These are phyloP conservation scores for Irena cyanogastra DNA, from an alignment of 2,113 vertebrate species.

Conservation along the genomic window DNA sequence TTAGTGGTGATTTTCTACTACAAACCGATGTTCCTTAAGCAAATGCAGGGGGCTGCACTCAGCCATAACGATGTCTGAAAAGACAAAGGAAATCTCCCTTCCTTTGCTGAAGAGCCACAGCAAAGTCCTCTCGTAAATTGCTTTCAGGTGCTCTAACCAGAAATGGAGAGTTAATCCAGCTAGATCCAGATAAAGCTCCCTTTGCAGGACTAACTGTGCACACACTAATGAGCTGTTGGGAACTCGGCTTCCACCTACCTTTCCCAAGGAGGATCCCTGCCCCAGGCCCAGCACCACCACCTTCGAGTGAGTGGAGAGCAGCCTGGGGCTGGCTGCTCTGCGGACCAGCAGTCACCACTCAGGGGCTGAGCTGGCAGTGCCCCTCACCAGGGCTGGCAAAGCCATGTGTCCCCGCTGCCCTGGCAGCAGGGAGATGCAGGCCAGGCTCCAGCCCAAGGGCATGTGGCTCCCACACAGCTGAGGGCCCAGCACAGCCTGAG, in stretches of 20 bases:
- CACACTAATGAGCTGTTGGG: fast-evolving
- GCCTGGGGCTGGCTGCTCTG: not conserved
- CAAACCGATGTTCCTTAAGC: not conserved
- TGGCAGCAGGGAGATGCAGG: not conserved
- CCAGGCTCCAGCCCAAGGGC: fast-evolving
- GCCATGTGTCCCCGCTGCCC: too few species aligned
- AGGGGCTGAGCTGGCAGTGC: fast-evolving
- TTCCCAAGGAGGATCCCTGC: not conserved
- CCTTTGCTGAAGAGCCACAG: not conserved
- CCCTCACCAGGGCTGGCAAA: not conserved
- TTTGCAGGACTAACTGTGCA: not conserved
- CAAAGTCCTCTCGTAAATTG: not conserved
- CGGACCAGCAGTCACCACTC: not conserved
- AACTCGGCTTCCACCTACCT: fast-evolving
- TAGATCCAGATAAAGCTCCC: not conserved
- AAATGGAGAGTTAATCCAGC: not conserved
- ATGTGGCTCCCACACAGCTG: fast-evolving
- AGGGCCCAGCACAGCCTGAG: too few species aligned
- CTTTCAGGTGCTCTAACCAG: not conserved
- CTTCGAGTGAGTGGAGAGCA: not conserved
- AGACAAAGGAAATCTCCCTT: not conserved
- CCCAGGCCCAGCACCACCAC: not conserved
- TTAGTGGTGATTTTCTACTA: not conserved
- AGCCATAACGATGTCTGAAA: not conserved
- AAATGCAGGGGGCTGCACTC: not conserved